phyloP scores from a whole-genome alignment of 2,113 vertebrate species.

The Hydropotes inermis region DNA sequence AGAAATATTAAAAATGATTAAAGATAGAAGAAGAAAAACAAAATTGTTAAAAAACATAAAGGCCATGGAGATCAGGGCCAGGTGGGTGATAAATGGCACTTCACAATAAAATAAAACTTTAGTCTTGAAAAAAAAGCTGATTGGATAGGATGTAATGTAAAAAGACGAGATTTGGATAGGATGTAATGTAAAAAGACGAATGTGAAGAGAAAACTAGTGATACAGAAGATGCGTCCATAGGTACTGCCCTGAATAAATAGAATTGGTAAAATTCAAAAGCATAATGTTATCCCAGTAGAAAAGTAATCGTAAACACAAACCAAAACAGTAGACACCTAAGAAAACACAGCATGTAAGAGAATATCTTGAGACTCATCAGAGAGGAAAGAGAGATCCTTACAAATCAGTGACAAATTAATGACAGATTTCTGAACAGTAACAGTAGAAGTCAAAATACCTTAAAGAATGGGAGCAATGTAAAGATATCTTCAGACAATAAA shows the following conservation, averaged over 20 bases:
- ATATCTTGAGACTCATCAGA: neutral
- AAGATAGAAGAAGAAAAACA: neutral
- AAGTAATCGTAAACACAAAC: neutral
- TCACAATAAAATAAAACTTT: neutral
- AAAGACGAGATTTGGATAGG: neutral
- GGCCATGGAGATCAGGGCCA: neutral
- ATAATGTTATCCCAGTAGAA: neutral
- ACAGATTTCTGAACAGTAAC: neutral
- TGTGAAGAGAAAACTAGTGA: neutral
- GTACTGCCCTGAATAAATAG: neutral
- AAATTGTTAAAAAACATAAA: neutral
- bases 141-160: neutral
- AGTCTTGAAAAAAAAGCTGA: conserved; percentile 10
- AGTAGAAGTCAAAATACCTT: neutral
- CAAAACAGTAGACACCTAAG: neutral
- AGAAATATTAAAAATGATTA: neutral
- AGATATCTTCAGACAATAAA: neutral
- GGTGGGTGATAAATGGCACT: neutral
- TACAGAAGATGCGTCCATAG: neutral
- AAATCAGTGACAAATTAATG: neutral
- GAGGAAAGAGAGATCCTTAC: neutral
- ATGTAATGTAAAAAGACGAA: neutral
- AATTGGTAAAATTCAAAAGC: neutral
- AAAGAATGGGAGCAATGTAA: neutral
- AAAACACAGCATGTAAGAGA: neutral